phyloP scores from a whole-genome alignment of 2,888 invertebrate species.

The Diplazon laetatorius region DNA sequence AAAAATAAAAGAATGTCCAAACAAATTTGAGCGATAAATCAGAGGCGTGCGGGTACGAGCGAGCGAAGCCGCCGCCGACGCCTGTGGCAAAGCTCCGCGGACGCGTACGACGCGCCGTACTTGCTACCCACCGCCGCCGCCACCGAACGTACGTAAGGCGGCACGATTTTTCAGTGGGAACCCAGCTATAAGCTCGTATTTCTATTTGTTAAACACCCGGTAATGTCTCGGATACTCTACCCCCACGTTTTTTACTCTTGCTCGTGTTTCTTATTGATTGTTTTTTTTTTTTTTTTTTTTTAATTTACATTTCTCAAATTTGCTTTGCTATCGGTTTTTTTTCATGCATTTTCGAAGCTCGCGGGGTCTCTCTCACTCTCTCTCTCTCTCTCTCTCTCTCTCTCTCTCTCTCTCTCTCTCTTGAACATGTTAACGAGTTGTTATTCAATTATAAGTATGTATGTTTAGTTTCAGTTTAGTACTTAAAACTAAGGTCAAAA shows the following conservation, averaged over 20 bases:
- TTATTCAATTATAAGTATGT: too few relatives aligned
- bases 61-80: slow-evolving; percentile 21
- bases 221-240: slow-evolving; percentile 39
- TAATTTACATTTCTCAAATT: not conserved
- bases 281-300: slow-evolving; percentile 7
- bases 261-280: not conserved
- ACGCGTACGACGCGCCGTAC: not conserved
- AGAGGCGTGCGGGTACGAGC: slow-evolving; percentile 26
- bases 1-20: slow-evolving; percentile 55
- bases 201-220: slow-evolving; percentile 58
- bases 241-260: slow-evolving; percentile 29
- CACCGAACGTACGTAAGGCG: slow-evolving; percentile 12
- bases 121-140: too few relatives aligned
- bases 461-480: too few relatives aligned
- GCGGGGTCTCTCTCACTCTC: too few relatives aligned
- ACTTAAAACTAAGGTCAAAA: too few relatives aligned
- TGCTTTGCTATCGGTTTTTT: not conserved
- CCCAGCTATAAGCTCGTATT: slow-evolving; percentile 56
- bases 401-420: too few relatives aligned
- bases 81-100: slow-evolving; percentile 14
- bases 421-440: too few relatives aligned
- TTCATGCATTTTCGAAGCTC: slow-evolving; percentile 4
- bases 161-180: slow-evolving; percentile 53
- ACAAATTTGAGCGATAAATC: slow-evolving; percentile 59
- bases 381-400: too few relatives aligned